Percentiles rank a stretch among this genome's conserved stretches.
Evolutionary conservation across 2,113 vertebrate genomes (phyloP).

Genomic region (Crotalus horridus): DNA sequence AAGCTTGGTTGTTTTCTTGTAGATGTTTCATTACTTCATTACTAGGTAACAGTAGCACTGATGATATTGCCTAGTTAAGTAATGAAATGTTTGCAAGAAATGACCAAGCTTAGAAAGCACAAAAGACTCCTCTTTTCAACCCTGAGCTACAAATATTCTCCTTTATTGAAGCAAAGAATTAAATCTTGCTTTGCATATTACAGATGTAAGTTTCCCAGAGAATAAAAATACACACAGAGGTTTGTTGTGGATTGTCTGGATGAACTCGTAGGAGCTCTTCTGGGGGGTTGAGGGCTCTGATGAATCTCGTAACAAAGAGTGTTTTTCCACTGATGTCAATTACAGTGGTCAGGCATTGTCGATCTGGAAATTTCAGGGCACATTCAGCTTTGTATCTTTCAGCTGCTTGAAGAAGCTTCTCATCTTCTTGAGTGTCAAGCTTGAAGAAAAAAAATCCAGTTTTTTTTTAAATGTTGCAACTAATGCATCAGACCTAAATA

Average conservation of each 20-base stretch:
- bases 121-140: not conserved
- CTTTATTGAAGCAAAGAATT: not conserved
- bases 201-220: not conserved
- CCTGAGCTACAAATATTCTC: not conserved
- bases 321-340: conserved; percentile 88
- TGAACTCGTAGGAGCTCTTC: conserved; percentile 79
- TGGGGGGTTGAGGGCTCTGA: conserved; percentile 85
- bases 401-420: conserved; percentile 84
- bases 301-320: conserved; percentile 87
- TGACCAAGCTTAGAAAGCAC: not conserved
- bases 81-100: not conserved
- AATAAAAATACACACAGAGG: conserved; percentile 71
- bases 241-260: conserved; percentile 71
- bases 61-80: not conserved
- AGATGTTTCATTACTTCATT: not conserved
- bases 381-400: conserved; percentile 83
- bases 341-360: conserved; percentile 85
- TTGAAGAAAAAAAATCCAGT: conserved; percentile 56
- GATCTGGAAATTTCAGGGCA: conserved; percentile 71
- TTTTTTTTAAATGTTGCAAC: conserved; percentile 9
- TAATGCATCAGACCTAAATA: not conserved
- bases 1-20: not conserved
- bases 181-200: not conserved
- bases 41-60: not conserved
- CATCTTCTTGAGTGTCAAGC: conserved; percentile 92